Evolutionary conservation across 2,113 vertebrate species (phyloP), one percentile per base, ranked within the genome.

Genomic region (Tonatia bakeri): DNA sequence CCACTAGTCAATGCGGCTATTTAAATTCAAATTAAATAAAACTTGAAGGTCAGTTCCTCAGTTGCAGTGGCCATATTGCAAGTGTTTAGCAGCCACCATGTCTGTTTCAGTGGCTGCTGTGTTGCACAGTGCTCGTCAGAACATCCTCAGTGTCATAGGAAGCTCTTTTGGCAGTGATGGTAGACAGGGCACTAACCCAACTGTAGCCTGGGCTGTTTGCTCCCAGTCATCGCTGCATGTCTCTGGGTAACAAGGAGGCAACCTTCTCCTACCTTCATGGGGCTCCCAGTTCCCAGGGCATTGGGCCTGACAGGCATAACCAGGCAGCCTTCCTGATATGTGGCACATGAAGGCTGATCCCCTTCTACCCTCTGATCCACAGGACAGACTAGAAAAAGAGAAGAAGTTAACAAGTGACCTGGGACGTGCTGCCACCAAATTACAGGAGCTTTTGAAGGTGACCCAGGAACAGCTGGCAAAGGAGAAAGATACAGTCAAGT

Each of bases 321-420:
- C n/a, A 45, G 5, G 45, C 22, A 36, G 36, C 73, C 45, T n/a
- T 85, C 20, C 64, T 54, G 19, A 45, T 65, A 36, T 24, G 1
- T 22, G 17, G 24, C 40, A 8, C 1, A 0, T 19, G 16, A 28
- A 33, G 17, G 22, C 91, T 93, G 56, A 84, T 16, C 15, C 38
- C 40, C 7, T 59, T 19, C 22, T 33, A 54, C n/a, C 31, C 69
- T 67, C 17, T 50, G 19, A 28, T 31, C 85, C 5, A 0, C 97
- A 99, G 99, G 99, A 99, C 95, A 99, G 99, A 89, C 98, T 99
- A 97, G 99, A 99, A 86, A 99, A 99, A 93, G 99, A 99, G 98
- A 99, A 99, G 97, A 99, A 99, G 97, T 95, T 99, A 97, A 99
- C 99, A 45, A 99, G 99, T 98, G 99, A 99, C 96, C 98, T 99